Conservation (phyloP, 2,797 vertebrate genomes). For the Jordanella pulchra region DNA sequence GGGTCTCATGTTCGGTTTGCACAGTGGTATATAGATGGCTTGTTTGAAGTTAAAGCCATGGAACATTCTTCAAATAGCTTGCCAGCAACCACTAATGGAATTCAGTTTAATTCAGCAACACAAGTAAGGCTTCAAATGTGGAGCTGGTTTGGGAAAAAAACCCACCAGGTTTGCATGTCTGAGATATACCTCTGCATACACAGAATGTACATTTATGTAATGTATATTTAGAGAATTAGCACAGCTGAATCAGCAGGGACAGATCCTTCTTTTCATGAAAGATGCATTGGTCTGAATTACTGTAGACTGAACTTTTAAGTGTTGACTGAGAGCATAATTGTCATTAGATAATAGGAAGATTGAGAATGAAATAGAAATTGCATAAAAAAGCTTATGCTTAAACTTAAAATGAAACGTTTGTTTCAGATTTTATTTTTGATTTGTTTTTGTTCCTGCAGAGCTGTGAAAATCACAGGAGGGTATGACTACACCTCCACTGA, state of each 20-base stretch:
- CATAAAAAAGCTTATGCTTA: slow-evolving; percentile 2
- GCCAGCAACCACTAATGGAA: slow-evolving; percentile 81
- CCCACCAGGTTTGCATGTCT: slow-evolving; percentile 14
- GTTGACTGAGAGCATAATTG: slow-evolving; percentile 7
- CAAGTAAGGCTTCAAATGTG: slow-evolving; percentile 56
- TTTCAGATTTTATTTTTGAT: slow-evolving; percentile 23
- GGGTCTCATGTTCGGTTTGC: slow-evolving; percentile 78
- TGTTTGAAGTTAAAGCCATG: slow-evolving; percentile 78
- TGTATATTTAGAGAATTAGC: neutral
- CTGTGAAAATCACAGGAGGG: slow-evolving; percentile 35
- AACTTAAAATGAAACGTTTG: slow-evolving; percentile 12
- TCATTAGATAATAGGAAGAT: slow-evolving; percentile 17
- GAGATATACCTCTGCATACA: slow-evolving; percentile 5
- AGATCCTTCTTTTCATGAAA: neutral
- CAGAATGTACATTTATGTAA: slow-evolving; percentile 3
- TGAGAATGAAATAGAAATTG: slow-evolving; percentile 12
- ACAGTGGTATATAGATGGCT: slow-evolving; percentile 73
- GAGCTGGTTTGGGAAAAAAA: slow-evolving; percentile 42
- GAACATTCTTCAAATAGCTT: slow-evolving; percentile 80
- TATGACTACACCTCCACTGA: slow-evolving; percentile 38
- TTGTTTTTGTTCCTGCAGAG: slow-evolving; percentile 38
- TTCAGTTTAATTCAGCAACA: slow-evolving; percentile 70
- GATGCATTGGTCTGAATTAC: neutral
- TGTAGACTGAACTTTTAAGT: slow-evolving; percentile 14
- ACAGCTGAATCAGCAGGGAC: slow-evolving; percentile 19